Evolutionary conservation across 2,888 invertebrate species (phyloP).

Genomic region (Zhuqinia jingwanae): DNA sequence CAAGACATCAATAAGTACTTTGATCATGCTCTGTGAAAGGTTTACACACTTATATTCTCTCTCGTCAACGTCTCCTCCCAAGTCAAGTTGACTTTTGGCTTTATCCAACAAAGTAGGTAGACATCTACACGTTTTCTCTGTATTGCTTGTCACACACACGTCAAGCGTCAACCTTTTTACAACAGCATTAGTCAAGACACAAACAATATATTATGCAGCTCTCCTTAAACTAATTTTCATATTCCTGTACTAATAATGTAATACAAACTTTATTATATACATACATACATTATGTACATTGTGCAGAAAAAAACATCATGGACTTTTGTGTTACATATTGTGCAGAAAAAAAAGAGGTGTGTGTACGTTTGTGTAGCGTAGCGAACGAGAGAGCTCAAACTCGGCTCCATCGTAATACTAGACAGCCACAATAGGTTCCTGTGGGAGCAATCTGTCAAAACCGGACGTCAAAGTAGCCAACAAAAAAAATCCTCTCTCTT

Average conservation of each 20-base stretch:
- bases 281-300: not conserved
- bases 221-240: slow-evolving; percentile 8
- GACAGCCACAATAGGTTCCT: slow-evolving; percentile 35
- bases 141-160: not conserved
- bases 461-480: slow-evolving; percentile 59
- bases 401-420: not conserved
- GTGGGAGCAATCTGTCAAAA: slow-evolving; percentile 70
- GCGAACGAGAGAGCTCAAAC: no score
- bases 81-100: not conserved
- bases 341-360: no score
- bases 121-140: not conserved
- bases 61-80: no score
- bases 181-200: not conserved
- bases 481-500: slow-evolving; percentile 26
- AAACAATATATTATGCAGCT: no score
- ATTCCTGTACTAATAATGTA: slow-evolving; percentile 1
- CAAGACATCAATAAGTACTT: not conserved
- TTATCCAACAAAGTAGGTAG: no score
- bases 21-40: slow-evolving; percentile 38
- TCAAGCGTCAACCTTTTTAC: not conserved
- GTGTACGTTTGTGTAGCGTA: not conserved
- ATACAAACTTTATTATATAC: not conserved
- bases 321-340: not conserved
- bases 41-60: not conserved
- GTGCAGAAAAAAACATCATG: not conserved